Percentiles rank a stretch among this genome's conserved stretches.
Conservation (phyloP, 2,888 invertebrate genomes). For the Caenorhabditis doughertyi region DNA sequence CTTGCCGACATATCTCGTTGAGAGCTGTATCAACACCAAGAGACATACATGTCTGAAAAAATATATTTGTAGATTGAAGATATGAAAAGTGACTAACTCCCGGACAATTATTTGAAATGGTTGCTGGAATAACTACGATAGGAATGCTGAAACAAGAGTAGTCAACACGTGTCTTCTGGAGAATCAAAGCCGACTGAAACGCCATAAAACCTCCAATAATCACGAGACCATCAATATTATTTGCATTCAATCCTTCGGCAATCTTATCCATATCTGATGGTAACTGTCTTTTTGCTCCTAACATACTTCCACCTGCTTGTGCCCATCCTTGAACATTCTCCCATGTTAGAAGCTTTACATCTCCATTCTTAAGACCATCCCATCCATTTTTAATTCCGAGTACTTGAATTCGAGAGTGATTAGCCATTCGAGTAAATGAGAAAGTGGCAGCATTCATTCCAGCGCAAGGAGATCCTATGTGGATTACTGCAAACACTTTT, state of each 20-base stretch:
- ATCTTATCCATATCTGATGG: conserved; percentile 62
- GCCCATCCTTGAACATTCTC: conserved; percentile 67
- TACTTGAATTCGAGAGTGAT: conserved; percentile 94
- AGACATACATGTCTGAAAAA: conserved; percentile 58
- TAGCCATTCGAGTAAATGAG: conserved; percentile 94
- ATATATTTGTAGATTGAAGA: not conserved
- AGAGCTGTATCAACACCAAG: conserved; percentile 96
- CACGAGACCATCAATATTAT: conserved; percentile 59
- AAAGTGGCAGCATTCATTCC: conserved; percentile 99
- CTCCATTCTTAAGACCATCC: conserved; percentile 93
- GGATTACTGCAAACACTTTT: conserved; percentile 88
- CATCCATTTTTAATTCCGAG: conserved; percentile 95
- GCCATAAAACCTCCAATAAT: conserved; percentile 86
- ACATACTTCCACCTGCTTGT: conserved; percentile 56
- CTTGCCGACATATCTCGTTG: conserved; percentile 95
- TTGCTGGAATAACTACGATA: conserved; percentile 94
- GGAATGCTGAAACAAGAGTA: conserved; percentile 93
- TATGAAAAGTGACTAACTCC: conserved; percentile 45
- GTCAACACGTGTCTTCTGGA: conserved; percentile 87
- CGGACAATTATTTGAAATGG: conserved; percentile 87
- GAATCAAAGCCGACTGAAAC: conserved; percentile 89
- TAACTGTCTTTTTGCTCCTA: conserved; percentile 64
- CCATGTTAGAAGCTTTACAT: conserved; percentile 82
- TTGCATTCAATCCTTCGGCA: conserved; percentile 51
- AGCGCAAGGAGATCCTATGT: conserved; percentile 97